A percentile compares a stretch with the other conserved stretches of the same genome.
Evolutionary conservation across 2,888 invertebrate genomes (phyloP).

Genomic region (Luffia ferchaultella): DNA sequence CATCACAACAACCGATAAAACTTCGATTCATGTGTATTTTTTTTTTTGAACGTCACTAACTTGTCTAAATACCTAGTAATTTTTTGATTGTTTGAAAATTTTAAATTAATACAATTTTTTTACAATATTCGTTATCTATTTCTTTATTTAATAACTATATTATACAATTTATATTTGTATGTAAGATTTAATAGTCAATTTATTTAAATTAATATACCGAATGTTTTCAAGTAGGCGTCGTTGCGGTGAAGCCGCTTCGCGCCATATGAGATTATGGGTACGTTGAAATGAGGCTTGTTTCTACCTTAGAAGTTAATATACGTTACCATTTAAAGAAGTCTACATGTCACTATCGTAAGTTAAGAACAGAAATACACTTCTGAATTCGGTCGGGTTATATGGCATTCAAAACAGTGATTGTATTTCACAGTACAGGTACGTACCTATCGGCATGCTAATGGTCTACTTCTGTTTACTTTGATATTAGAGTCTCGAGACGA

Average conservation of each 20-base stretch:
- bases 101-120: too few relatives aligned
- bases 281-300: not conserved
- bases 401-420: not conserved
- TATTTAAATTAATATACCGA: slow-evolving; percentile 24
- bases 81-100: too few relatives aligned
- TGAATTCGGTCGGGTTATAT: not conserved
- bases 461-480: slow-evolving; percentile 36
- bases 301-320: not conserved
- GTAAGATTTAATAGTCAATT: slow-evolving; percentile 14
- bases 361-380: not conserved
- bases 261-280: slow-evolving; percentile 33
- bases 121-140: too few relatives aligned
- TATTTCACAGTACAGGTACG: not conserved
- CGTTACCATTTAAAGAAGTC: not conserved
- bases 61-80: too few relatives aligned
- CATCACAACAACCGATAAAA: not conserved
- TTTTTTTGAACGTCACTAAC: not conserved
- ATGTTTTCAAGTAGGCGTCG: slow-evolving; percentile 41
- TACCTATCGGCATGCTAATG: slow-evolving; percentile 33
- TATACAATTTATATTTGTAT: too few relatives aligned
- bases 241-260: slow-evolving; percentile 40
- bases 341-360: not conserved
- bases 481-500: slow-evolving; percentile 29
- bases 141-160: too few relatives aligned
- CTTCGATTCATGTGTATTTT: too few relatives aligned